A percentile compares a stretch with the other conserved stretches of the same genome.
Evolutionary conservation across 1,140 invertebrate genomes (phyloP).

Genomic region (Metaphire vulgaris): DNA sequence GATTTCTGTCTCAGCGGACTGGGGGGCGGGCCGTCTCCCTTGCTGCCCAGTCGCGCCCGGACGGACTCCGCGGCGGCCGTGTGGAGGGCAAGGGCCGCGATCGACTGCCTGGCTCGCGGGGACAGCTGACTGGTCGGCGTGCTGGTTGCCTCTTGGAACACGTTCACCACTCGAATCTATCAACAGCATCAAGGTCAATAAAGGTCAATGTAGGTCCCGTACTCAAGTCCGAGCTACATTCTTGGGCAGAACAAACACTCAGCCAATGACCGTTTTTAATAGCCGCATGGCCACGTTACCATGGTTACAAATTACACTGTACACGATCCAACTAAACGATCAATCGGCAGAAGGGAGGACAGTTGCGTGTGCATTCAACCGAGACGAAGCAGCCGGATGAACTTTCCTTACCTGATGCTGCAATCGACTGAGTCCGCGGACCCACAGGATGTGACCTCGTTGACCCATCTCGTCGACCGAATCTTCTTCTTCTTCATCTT

Average conservation of each 20-base stretch:
- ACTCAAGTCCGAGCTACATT: too few species aligned
- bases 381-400: too few species aligned
- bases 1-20: not conserved
- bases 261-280: too few species aligned
- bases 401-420: conserved; percentile 99
- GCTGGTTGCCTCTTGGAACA: conserved; percentile 63
- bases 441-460: conserved; percentile 94
- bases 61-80: not conserved
- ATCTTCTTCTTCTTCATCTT: not conserved
- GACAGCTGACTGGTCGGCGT: conserved; percentile 17
- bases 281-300: too few species aligned
- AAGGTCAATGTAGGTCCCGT: too few species aligned
- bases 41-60: not conserved
- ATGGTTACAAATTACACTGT: too few species aligned
- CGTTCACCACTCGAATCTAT: conserved; percentile 98
- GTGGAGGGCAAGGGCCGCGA: not conserved
- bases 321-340: too few species aligned
- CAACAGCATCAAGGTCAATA: too few species aligned
- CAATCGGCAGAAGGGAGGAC: too few species aligned
- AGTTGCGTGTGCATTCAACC: too few species aligned
- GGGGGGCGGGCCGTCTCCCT: not conserved
- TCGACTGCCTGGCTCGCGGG: not conserved
- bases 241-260: too few species aligned
- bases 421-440: conserved; percentile 90
- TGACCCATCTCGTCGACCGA: conserved; percentile 34